phyloP scores from a whole-genome alignment of 2,113 vertebrate species.

The Pelusios castaneus region DNA sequence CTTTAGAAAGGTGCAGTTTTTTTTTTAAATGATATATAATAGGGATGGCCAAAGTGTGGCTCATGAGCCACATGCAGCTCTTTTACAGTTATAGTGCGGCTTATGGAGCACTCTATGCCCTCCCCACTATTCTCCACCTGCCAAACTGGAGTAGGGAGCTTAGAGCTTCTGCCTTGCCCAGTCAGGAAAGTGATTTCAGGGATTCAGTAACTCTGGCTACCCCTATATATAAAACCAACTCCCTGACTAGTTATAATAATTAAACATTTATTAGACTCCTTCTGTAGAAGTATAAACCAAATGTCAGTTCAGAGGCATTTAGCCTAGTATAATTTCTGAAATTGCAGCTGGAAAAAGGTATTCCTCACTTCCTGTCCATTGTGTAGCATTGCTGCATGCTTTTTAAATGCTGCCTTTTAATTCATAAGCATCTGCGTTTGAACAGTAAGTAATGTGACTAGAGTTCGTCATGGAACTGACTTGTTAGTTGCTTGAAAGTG shows the following conservation, averaged over 20 bases:
- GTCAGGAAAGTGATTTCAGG: too few relatives aligned
- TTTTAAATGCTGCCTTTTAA: background rate
- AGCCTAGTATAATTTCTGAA: background rate
- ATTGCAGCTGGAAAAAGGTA: background rate
- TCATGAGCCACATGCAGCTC: too few relatives aligned
- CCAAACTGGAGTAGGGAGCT: too few relatives aligned
- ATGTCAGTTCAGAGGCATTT: background rate
- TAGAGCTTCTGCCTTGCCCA: too few relatives aligned
- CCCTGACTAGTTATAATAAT: background rate
- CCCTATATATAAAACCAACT: background rate
- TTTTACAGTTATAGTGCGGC: too few relatives aligned
- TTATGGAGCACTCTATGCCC: too few relatives aligned
- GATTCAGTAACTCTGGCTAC: too few relatives aligned
- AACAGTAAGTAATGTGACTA: background rate
- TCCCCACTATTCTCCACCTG: too few relatives aligned
- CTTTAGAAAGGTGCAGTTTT: background rate
- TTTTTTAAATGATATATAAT: background rate
- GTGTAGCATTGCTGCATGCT: background rate
- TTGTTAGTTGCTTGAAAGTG: background rate
- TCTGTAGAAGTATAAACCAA: background rate
- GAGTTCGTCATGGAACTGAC: background rate
- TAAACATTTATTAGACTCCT: background rate
- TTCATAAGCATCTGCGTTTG: background rate
- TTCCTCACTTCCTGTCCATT: background rate
- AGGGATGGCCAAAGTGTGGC: too few relatives aligned